A percentile compares a stretch with the other conserved stretches of the same genome.
Evolutionary conservation across 1,140 invertebrate species (phyloP).

Genomic region (Achatina immaculata): DNA sequence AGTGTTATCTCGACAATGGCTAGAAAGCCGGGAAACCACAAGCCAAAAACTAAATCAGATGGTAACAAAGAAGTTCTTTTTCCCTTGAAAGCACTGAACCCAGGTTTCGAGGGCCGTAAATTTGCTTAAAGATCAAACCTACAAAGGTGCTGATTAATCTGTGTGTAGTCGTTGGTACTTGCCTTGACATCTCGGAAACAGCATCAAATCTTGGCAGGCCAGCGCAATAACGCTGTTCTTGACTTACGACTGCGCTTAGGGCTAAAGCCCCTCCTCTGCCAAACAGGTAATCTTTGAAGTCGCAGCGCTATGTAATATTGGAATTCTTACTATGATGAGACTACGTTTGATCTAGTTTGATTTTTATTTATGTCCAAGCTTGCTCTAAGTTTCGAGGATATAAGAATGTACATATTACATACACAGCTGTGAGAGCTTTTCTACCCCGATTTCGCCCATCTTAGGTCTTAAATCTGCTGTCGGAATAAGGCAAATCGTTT

Average conservation of each 20-base stretch:
- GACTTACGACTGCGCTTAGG: not conserved
- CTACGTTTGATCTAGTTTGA: not conserved
- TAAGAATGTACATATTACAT: not conserved
- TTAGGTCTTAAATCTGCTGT: not conserved
- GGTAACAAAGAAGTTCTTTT: too few relatives aligned
- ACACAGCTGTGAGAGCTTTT: not conserved
- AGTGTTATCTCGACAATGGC: too few relatives aligned
- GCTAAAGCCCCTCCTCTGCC: not conserved
- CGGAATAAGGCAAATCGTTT: too few relatives aligned
- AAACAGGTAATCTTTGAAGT: not conserved
- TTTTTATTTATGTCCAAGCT: not conserved
- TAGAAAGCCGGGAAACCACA: too few relatives aligned
- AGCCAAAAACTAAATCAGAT: too few relatives aligned
- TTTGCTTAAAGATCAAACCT: not conserved
- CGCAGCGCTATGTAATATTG: not conserved
- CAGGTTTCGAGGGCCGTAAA: not conserved
- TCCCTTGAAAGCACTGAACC: too few relatives aligned
- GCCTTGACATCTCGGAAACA: not conserved
- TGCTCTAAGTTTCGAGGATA: not conserved
- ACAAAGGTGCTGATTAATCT: slow-evolving; percentile 8
- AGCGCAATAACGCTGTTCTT: slow-evolving; percentile 1
- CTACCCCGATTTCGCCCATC: not conserved
- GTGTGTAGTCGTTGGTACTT: not conserved
- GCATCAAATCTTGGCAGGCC: not conserved
- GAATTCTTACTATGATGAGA: not conserved